Evolutionary conservation across 2,888 invertebrate genomes (phyloP).

Genomic region (Caenorhabditis sulstoni): DNA sequence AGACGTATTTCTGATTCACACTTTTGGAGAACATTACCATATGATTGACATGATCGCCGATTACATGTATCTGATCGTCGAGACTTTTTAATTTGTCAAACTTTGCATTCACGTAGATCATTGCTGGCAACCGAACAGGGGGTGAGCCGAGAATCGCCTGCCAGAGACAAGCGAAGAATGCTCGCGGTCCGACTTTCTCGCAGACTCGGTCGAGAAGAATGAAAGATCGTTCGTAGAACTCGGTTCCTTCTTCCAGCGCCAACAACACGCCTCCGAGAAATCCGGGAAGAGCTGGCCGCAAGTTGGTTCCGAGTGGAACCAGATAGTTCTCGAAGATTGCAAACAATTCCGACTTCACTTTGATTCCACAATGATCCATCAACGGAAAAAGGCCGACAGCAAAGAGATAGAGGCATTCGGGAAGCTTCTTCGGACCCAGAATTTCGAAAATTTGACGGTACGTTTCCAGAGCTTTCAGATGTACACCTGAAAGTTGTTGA

Average conservation of each 20-base stretch:
- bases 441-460: slow-evolving; percentile 93
- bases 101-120: slow-evolving; percentile 88
- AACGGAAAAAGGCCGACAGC: slow-evolving; percentile 90
- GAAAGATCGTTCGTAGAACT: slow-evolving; percentile 78
- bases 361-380: slow-evolving; percentile 90
- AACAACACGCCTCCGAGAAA: slow-evolving; percentile 91
- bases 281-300: slow-evolving; percentile 89
- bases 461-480: slow-evolving; percentile 91
- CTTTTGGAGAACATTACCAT: slow-evolving; percentile 84
- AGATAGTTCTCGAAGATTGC: slow-evolving; percentile 91
- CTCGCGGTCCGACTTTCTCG: slow-evolving; percentile 86
- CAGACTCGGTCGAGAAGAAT: slow-evolving; percentile 73
- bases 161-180: slow-evolving; percentile 92
- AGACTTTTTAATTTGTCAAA: slow-evolving; percentile 88
- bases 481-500: slow-evolving; percentile 84
- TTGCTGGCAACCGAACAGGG: slow-evolving; percentile 88
- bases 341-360: slow-evolving; percentile 86
- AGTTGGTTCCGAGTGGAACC: slow-evolving; percentile 87
- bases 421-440: slow-evolving; percentile 85
- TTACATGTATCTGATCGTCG: slow-evolving; percentile 88
- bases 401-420: slow-evolving; percentile 78
- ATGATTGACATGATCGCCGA: slow-evolving; percentile 89
- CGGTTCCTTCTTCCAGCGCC: slow-evolving; percentile 83
- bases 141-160: slow-evolving; percentile 88
- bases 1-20: no score